phyloP scores from a whole-genome alignment of 1,140 invertebrate species.

The Trinorchestia longiramus region DNA sequence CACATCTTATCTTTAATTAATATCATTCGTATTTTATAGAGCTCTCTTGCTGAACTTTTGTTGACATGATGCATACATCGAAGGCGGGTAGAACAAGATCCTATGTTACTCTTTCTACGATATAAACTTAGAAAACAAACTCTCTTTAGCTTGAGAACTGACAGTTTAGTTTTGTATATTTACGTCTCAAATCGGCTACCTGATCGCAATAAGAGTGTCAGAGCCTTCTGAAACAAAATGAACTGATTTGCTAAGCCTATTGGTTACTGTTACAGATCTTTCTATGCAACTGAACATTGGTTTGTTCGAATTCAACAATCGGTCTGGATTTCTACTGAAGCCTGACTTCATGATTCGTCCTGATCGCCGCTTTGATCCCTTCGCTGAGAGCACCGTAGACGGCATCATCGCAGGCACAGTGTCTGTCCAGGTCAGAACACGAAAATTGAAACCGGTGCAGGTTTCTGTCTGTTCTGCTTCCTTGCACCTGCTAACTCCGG shows the following conservation, averaged over 20 bases:
- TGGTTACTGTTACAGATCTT: slow-evolving; percentile 76
- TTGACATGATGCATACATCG: not conserved
- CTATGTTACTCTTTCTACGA: not conserved
- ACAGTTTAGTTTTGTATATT: not conserved
- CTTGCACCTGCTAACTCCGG: not conserved
- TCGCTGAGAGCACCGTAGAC: slow-evolving; percentile 99
- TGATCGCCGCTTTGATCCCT: slow-evolving; percentile 95
- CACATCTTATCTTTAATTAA: too few species aligned
- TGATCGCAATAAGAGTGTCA: too few species aligned
- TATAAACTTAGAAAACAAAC: not conserved
- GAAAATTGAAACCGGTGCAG: not conserved
- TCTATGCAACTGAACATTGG: slow-evolving; percentile 99
- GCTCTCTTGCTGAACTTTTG: too few species aligned
- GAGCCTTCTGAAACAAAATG: too few species aligned
- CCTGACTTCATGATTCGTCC: slow-evolving; percentile 98
- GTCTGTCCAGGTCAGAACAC: slow-evolving; percentile 79
- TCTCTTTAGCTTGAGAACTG: not conserved
- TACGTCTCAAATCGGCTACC: not conserved
- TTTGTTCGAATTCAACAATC: slow-evolving; percentile 97
- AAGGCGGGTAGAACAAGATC: not conserved
- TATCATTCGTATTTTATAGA: too few species aligned
- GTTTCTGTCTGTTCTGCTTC: slow-evolving; percentile 68
- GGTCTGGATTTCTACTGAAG: slow-evolving; percentile 94
- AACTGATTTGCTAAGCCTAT: too few species aligned
- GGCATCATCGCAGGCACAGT: slow-evolving; percentile 98